phyloP scores from a whole-genome alignment of 2,888 invertebrate genomes.

The Cerceris rybyensis region DNA sequence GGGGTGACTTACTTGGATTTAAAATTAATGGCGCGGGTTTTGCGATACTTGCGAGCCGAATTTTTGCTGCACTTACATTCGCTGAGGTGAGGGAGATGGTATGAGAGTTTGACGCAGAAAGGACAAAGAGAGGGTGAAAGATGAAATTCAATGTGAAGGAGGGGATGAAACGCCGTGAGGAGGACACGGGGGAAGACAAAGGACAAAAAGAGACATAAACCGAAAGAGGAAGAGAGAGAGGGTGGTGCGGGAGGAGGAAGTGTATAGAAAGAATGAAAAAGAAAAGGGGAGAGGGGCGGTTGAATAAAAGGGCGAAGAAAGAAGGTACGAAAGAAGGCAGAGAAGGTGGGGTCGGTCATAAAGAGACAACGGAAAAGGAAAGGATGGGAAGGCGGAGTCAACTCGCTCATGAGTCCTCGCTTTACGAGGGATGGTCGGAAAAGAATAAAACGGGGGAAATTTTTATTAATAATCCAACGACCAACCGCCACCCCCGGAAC shows the following conservation, averaged over 20 bases:
- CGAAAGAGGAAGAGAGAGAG: slow-evolving; percentile 16
- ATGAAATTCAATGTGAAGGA: not conserved
- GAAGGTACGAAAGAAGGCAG: slow-evolving; percentile 24
- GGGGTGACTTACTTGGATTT: slow-evolving; percentile 74
- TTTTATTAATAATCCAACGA: slow-evolving; percentile 64
- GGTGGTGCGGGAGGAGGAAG: slow-evolving; percentile 2
- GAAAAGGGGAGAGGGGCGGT: slow-evolving; percentile 9
- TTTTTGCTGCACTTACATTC: slow-evolving; percentile 69
- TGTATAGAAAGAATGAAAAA: slow-evolving; percentile 34
- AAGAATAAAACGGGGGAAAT: slow-evolving; percentile 59
- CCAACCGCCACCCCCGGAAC: slow-evolving; percentile 45
- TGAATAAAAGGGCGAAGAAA: slow-evolving; percentile 34
- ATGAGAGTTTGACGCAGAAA: slow-evolving; percentile 4
- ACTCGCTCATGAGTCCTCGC: slow-evolving; percentile 45
- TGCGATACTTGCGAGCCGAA: slow-evolving; percentile 67
- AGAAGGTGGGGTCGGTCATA: slow-evolving; percentile 35
- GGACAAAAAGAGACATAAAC: slow-evolving; percentile 6
- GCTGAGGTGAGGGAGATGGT: slow-evolving; percentile 29
- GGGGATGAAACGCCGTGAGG: not conserved
- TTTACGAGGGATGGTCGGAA: slow-evolving; percentile 59
- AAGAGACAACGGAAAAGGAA: slow-evolving; percentile 56
- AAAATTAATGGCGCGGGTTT: slow-evolving; percentile 75
- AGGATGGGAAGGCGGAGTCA: slow-evolving; percentile 32
- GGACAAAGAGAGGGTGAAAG: slow-evolving; percentile 6
- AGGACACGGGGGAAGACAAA: slow-evolving; percentile 10